phyloP scores from a whole-genome alignment of 2,888 invertebrate genomes.

The Sepiola atlantica region DNA sequence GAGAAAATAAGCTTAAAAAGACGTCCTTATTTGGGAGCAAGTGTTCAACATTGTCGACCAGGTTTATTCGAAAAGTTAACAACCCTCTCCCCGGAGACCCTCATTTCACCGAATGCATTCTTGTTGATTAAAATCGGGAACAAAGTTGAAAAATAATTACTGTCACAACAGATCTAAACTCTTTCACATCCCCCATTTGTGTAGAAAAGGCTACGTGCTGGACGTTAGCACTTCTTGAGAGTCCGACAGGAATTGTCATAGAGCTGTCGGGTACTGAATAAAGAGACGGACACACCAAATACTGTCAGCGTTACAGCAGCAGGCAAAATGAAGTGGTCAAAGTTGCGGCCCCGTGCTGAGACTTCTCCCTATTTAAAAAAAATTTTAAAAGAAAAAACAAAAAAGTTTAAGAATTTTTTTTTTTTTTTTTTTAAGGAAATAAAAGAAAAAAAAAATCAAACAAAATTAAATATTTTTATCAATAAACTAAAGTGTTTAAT shows the following conservation, averaged over 20 bases:
- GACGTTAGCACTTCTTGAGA: conserved; percentile 8
- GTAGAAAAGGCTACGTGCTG: not conserved
- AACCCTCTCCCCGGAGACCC: not conserved
- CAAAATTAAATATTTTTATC: not conserved
- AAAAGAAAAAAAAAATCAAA: not conserved
- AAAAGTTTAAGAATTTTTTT: not conserved
- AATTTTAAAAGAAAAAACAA: not conserved
- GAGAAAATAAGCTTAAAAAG: not conserved
- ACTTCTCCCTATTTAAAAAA: not conserved
- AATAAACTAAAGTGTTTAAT: too few species aligned
- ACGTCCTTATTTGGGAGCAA: not conserved
- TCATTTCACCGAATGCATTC: not conserved
- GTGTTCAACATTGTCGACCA: not conserved
- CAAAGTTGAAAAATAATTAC: not conserved
- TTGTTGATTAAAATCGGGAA: not conserved
- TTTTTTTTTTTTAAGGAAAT: too few species aligned
- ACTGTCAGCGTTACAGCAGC: not conserved
- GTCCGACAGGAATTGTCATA: conserved; percentile 6
- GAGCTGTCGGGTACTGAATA: not conserved
- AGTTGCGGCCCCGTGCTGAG: not conserved
- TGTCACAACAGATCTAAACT: not conserved
- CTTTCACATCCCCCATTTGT: not conserved
- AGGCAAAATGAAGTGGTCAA: conserved; percentile 36
- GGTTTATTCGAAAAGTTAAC: not conserved
- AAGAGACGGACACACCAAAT: not conserved